phyloP scores from a whole-genome alignment of 30 jellyfish, hydroid and myxozoan species.

The Aurelia sp. region DNA sequence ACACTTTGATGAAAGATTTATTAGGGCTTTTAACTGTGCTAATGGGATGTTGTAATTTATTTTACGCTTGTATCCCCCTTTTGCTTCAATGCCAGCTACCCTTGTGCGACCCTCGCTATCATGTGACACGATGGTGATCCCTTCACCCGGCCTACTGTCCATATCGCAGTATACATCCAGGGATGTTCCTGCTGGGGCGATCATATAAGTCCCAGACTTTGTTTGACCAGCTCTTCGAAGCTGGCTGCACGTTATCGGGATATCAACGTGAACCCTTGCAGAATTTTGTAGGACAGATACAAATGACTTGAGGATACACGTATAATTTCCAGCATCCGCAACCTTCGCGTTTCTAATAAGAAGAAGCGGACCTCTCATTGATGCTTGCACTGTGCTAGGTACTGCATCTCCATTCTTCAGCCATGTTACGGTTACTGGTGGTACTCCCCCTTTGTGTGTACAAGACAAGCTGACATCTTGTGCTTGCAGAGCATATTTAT shows the following conservation, averaged over 20 bases:
- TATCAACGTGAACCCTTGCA: neutral
- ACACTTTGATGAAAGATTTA: neutral
- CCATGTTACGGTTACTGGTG: conserved; percentile 14
- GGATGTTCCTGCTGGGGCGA: conserved; percentile 8
- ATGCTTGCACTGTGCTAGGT: neutral
- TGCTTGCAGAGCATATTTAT: neutral
- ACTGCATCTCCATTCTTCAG: neutral
- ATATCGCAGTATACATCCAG: conserved; percentile 17
- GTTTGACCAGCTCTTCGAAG: neutral
- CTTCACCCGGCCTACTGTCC: conserved; percentile 7
- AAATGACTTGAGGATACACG: neutral
- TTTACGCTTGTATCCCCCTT: neutral
- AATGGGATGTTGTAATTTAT: neutral
- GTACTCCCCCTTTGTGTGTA: conserved; percentile 9
- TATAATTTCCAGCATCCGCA: conserved; percentile 9
- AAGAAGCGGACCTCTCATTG: neutral
- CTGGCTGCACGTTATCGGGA: neutral
- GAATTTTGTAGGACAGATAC: neutral
- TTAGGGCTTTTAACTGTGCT: conserved; percentile 10
- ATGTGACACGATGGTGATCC: conserved; percentile 31
- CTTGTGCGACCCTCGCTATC: conserved; percentile 20
- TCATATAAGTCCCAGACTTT: neutral
- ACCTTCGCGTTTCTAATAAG: neutral
- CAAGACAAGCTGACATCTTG: neutral
- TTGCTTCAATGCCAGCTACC: conserved; percentile 8